Percentiles rank a stretch among this genome's conserved stretches.
These are phyloP conservation scores for Panopea generosa DNA, from an alignment of 2,888 invertebrate genomes.

Conservation along the genomic window DNA sequence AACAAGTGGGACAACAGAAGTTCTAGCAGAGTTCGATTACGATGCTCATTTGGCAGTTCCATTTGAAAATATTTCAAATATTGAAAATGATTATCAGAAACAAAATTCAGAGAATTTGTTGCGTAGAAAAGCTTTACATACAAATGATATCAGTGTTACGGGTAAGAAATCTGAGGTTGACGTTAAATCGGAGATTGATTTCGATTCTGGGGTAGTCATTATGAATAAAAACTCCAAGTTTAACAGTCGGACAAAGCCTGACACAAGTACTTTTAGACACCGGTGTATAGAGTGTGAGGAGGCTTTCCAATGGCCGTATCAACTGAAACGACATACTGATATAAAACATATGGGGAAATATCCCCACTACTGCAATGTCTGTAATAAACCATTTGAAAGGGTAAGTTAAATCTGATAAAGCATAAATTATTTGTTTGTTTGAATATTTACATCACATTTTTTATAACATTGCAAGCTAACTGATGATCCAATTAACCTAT, in stretches of 20 bases:
- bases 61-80: background rate
- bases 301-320: slow-evolving; percentile 46
- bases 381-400: slow-evolving; percentile 46
- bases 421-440: no score
- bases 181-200: slow-evolving; percentile 14
- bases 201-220: slow-evolving; percentile 27
- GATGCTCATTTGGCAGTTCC: no score
- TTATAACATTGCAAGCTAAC: no score
- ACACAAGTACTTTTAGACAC: slow-evolving; percentile 19
- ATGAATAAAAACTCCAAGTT: slow-evolving; percentile 41
- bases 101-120: background rate
- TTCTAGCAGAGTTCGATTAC: no score
- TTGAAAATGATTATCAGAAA: background rate
- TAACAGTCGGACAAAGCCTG: slow-evolving; percentile 31
- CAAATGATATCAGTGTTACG: background rate
- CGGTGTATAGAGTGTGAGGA: slow-evolving; percentile 34
- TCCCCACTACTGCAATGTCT: slow-evolving; percentile 40
- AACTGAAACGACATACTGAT: slow-evolving; percentile 38
- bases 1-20: no score
- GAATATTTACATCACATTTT: no score
- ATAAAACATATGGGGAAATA: slow-evolving; percentile 44
- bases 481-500: no score
- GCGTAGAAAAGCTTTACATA: background rate
- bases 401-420: slow-evolving; percentile 42
- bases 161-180: background rate